Base-by-base conservation (phyloP, 2,888 invertebrate genomes). In the Spodoptera littoralis region DNA sequence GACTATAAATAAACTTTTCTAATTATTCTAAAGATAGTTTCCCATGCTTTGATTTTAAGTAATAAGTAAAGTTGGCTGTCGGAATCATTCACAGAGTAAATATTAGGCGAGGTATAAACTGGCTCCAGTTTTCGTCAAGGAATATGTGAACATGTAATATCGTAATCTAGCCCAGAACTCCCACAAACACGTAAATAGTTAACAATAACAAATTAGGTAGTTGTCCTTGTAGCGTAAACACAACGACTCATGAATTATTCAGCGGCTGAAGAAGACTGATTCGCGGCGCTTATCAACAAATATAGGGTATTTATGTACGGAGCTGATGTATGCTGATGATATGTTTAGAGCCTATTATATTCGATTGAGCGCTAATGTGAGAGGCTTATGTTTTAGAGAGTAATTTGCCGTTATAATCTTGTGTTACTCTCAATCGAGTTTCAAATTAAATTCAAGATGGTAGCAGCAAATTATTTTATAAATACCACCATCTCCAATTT, bases 161-260 rank as follows among this genome's bases (percentile, higher is more conserved):
- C 45, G 54, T 55, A 43, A 48, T 46, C 36, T 12, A 56, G 59
- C 36, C 44, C 24, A 50, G 51, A 6, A 11, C 5, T 27, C 48
- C 45, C 24, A 24, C 11, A 53, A 36, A 58, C 53, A 65, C 67
- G 47, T 65, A 73, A 76, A 77, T 73, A 76, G 59, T 60, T 60
- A 65, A 65, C 73, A 57, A 77, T 77, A 72, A 72, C 77, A 73
- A 73, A 72, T 72, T 65, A 72, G 73, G 47, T 60, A 57, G 55
- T 59, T 56, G 55, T 50, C 77, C 77, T 77, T 73, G 67, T 48
- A 66, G 36, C 49, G 54, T 67, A 73, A 73, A 72, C 73, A 70
- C 64, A 60, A 53, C 69, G 52, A 56, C 60, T 77, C 61, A 80
- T 80, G 64, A 51, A 77, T 76, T 57, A 76, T 80, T 73, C 78